Conservation (phyloP, 1,140 invertebrate genomes). For the Odontomachus brunneus region DNA sequence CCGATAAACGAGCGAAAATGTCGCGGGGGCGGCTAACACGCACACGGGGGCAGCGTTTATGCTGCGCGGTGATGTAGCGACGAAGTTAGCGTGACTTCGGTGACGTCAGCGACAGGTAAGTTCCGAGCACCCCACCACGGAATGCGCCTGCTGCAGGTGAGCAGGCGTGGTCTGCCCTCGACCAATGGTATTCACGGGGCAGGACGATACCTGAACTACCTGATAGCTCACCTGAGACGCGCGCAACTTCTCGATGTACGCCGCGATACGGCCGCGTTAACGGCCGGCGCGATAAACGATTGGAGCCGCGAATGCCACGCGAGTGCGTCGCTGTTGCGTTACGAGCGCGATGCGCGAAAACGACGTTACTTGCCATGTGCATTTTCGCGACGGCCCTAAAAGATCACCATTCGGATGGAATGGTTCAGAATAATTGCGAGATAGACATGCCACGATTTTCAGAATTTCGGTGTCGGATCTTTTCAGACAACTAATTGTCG, state of each 20-base stretch:
- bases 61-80: not conserved
- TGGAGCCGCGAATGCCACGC: slow-evolving; percentile 25
- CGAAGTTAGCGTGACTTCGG: slow-evolving; percentile 74
- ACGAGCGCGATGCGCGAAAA: not conserved
- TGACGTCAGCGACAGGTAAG: slow-evolving; percentile 81
- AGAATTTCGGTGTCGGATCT: too few relatives aligned
- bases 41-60: slow-evolving; percentile 47
- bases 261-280: slow-evolving; percentile 50
- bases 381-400: too few relatives aligned
- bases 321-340: slow-evolving; percentile 12
- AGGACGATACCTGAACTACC: slow-evolving; percentile 78
- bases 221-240: slow-evolving; percentile 76
- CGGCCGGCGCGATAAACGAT: slow-evolving; percentile 56
- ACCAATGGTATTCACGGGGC: slow-evolving; percentile 81
- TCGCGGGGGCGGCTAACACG: slow-evolving; percentile 4
- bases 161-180: slow-evolving; percentile 77
- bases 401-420: too few relatives aligned
- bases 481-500: too few relatives aligned
- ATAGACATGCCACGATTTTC: too few relatives aligned
- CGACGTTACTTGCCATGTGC: not conserved
- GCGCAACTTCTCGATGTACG: slow-evolving; percentile 53
- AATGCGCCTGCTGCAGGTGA: slow-evolving; percentile 75
- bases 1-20: slow-evolving; percentile 54
- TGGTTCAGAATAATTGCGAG: too few relatives aligned
- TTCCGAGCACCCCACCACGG: slow-evolving; percentile 66